Percentiles rank a stretch among this genome's conserved stretches.
Evolutionary conservation across 2,888 invertebrate species (phyloP).

Genomic region (Anodontia alba): DNA sequence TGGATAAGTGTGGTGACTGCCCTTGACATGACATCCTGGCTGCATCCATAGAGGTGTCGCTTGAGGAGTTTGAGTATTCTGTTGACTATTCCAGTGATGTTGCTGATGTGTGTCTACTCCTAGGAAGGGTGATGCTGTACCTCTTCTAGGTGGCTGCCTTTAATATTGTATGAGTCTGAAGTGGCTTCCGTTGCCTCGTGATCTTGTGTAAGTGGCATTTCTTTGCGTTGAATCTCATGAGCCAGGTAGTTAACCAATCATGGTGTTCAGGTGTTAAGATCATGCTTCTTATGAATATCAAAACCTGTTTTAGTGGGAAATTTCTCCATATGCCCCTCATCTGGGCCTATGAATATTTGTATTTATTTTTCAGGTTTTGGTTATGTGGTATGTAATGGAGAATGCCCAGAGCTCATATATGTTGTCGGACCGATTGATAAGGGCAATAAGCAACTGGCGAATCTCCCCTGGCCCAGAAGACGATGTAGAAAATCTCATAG

Average conservation of each 20-base stretch:
- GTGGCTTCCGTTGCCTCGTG: background rate
- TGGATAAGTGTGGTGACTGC: background rate
- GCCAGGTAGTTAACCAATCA: constrained; percentile 14
- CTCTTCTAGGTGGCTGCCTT: background rate
- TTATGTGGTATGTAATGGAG: constrained; percentile 84
- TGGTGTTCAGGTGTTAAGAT: background rate
- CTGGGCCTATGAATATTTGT: too few relatives aligned
- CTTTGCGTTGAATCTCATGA: constrained; percentile 1
- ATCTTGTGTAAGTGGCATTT: constrained; percentile 12
- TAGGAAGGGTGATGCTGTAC: constrained; percentile 1
- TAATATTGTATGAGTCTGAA: background rate
- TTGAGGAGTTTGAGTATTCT: background rate
- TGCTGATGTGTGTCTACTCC: background rate
- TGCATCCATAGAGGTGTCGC: constrained; percentile 13
- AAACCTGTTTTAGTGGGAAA: too few relatives aligned
- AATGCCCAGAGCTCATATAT: constrained; percentile 79
- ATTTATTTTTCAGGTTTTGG: background rate
- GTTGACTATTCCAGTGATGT: background rate
- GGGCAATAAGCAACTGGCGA: constrained; percentile 81
- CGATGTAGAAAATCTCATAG: constrained; percentile 79
- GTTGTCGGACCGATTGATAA: constrained; percentile 81
- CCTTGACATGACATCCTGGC: background rate
- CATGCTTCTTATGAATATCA: too few relatives aligned
- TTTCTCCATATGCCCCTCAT: too few relatives aligned
- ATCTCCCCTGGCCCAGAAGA: constrained; percentile 67